These are phyloP conservation scores for Papilio elwesi DNA, from an alignment of 2,888 invertebrate genomes.

Conservation along the genomic window DNA sequence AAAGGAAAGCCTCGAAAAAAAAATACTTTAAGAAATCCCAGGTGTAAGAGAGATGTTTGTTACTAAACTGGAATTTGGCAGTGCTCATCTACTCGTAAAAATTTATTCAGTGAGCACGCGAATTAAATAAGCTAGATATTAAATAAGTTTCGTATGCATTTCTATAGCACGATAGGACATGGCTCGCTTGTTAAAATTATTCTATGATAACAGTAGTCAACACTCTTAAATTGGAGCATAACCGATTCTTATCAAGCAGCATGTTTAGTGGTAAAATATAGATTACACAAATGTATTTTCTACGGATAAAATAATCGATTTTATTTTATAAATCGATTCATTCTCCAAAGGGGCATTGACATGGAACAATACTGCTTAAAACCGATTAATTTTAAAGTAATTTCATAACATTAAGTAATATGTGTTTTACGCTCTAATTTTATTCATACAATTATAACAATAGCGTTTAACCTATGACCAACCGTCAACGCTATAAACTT, in stretches of 20 bases:
- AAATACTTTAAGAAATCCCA: background rate
- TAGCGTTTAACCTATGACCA: background rate
- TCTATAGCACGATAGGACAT: background rate
- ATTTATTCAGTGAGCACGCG: background rate
- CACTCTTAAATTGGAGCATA: slow-evolving; percentile 48
- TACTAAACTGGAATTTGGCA: too few species aligned
- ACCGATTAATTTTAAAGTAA: slow-evolving; percentile 10
- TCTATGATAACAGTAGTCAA: slow-evolving; percentile 45
- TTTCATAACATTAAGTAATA: slow-evolving; percentile 22
- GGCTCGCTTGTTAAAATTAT: slow-evolving; percentile 43
- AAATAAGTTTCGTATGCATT: background rate
- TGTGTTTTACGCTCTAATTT: slow-evolving; percentile 37
- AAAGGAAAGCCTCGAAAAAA: background rate
- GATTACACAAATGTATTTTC: slow-evolving; percentile 35
- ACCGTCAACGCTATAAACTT: too few species aligned
- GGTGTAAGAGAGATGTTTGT: too few species aligned
- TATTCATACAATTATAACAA: slow-evolving; percentile 1
- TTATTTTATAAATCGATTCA: slow-evolving; percentile 9
- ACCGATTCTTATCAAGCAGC: slow-evolving; percentile 47
- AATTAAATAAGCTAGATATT: background rate
- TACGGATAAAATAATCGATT: slow-evolving; percentile 32
- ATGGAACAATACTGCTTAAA: slow-evolving; percentile 10
- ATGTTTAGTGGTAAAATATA: slow-evolving; percentile 40
- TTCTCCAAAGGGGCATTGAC: background rate
- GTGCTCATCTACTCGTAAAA: background rate